Evolutionary conservation across 2,888 invertebrate genomes (phyloP), one percentile per base, ranked within the genome.

Genomic region (Parasteatoda lunata): DNA sequence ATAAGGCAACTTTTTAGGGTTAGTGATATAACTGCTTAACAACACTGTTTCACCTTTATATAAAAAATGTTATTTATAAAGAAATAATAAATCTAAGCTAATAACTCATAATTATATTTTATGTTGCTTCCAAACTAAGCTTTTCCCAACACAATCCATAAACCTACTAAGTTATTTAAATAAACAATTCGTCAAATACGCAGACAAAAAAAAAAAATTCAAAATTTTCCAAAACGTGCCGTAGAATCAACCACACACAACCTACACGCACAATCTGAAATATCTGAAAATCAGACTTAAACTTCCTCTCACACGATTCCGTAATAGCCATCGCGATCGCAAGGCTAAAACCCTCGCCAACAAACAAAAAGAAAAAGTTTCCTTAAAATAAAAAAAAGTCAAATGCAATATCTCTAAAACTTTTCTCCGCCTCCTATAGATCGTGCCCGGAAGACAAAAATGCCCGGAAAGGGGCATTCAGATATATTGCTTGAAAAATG

Each of bases 391-490:
- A 59, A 4, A 7, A 59, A 59, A 59, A 59, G n/a, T 13, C 9
- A 59, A 54, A 9, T 5, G 45, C 66, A 45, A 52, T 52, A 72
- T 72, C 48, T n/a, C 52, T n/a, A 72, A 72, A 72, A 72, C 72
- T 72, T 71, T 71, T 78, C 48, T 69, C 48, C 71, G 68, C 52
- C 47, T 47, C 7, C 47, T 3, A 13, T n/a, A 70, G 82, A 69
- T 82, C 82, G 82, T 82, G 82, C 76, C 82, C 69, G n/a, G 75
- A 69, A 82, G 76, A 82, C 82, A 76, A 76, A 82, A 80, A 75
- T 76, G 69, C 59, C 48, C 65, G 45, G 52, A 59, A 15, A 30
- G 48, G 51, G 64, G 49, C 81, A 68, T 81, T 73, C 54, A 68
- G 73, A 81, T 73, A 76, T 81, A 82, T 59, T 3, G 82, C 48